phyloP scores from a whole-genome alignment of 2,888 invertebrate species.

The Branchipolynoe longqiensis region DNA sequence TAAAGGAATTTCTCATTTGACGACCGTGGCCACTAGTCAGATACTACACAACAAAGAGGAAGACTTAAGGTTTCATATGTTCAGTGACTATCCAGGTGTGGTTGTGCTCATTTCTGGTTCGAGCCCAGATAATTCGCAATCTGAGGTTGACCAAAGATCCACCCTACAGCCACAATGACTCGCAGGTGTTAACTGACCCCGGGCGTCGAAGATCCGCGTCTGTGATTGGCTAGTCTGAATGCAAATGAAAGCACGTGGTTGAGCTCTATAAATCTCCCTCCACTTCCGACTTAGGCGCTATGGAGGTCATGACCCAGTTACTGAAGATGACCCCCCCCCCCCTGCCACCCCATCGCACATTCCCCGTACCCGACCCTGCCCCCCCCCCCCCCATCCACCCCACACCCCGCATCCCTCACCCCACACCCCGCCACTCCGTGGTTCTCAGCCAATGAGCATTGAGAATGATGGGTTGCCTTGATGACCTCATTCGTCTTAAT shows the following conservation, averaged over 20 bases:
- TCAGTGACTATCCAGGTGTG: no score
- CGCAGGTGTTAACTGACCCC: background rate
- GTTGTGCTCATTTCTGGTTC: background rate
- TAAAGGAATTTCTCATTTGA: no score
- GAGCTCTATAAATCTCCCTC: background rate
- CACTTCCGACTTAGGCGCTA: background rate
- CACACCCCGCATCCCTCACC: no score
- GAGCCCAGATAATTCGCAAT: background rate
- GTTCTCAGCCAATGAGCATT: conserved; percentile 2
- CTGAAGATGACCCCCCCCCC: conserved; percentile 3
- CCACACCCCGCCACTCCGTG: no score
- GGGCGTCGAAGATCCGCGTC: background rate
- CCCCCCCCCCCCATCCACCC: no score
- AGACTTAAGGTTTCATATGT: no score
- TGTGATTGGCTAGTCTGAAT: background rate
- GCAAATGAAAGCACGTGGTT: background rate
- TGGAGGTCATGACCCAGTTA: conserved; percentile 19
- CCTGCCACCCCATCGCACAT: no score
- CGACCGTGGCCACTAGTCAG: no score
- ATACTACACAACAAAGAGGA: no score
- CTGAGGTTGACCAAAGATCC: background rate
- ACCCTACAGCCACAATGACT: background rate
- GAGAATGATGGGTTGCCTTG: conserved; percentile 1
- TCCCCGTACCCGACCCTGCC: no score
- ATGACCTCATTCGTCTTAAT: background rate